A percentile compares a stretch with the other conserved stretches of the same genome.
These are phyloP conservation scores for Strix occidentalis DNA, from an alignment of 2,797 vertebrate species.

Conservation along the genomic window DNA sequence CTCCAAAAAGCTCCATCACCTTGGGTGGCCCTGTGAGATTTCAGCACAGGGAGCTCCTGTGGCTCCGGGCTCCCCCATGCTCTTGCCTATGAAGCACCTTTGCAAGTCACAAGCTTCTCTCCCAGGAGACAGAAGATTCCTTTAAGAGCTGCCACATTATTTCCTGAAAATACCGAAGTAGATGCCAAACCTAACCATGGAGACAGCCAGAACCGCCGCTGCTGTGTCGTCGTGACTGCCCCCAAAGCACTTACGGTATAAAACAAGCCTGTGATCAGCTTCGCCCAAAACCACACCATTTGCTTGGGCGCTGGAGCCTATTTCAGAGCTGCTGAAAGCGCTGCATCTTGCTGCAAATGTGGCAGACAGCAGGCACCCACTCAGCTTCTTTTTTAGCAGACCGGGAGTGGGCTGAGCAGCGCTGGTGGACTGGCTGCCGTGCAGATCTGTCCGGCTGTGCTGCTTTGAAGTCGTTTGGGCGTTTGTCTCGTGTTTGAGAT, in stretches of 20 bases:
- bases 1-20: not conserved
- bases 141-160: not conserved
- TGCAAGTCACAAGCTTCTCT: not conserved
- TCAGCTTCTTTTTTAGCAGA: not conserved
- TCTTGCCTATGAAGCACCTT: not conserved
- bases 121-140: not conserved
- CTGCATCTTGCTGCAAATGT: not conserved
- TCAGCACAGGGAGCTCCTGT: not conserved
- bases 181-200: not conserved
- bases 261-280: not conserved
- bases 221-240: not conserved
- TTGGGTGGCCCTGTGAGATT: not conserved
- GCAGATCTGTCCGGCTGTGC: not conserved
- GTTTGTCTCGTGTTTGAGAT: not conserved
- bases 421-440: not conserved
- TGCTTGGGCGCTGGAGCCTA: accelerated
- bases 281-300: not conserved
- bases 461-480: not conserved
- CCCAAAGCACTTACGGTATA: not conserved
- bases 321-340: not conserved
- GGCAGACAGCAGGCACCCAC: not conserved
- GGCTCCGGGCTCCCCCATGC: accelerated
- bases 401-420: not conserved
- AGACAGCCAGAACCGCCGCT: accelerated
- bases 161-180: not conserved